Conservation (phyloP, 2,888 invertebrate genomes). For the Shargacucullia verbasci region DNA sequence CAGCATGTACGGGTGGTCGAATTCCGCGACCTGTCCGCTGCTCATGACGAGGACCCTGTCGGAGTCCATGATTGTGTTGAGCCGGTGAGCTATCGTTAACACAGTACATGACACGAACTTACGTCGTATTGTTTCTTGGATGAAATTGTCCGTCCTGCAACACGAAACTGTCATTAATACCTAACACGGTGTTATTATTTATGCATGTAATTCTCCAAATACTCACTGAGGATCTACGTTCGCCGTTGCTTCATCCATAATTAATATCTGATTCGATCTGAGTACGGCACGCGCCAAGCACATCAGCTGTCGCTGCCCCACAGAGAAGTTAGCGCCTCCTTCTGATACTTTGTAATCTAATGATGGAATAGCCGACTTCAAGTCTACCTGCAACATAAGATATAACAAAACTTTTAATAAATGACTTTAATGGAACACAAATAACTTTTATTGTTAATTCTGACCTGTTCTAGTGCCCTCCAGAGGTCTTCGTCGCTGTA, state of each 20-base stretch:
- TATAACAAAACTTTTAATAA: slow-evolving; percentile 38
- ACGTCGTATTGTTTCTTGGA: slow-evolving; percentile 94
- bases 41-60: slow-evolving; percentile 93
- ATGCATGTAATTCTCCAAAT: slow-evolving; percentile 16
- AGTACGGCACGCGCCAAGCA: slow-evolving; percentile 97
- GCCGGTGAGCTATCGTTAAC: slow-evolving; percentile 96
- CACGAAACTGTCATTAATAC: slow-evolving; percentile 19
- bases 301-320: slow-evolving; percentile 96
- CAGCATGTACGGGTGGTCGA: slow-evolving; percentile 90
- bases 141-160: slow-evolving; percentile 92
- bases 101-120: slow-evolving; percentile 95
- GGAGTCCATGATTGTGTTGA: slow-evolving; percentile 97
- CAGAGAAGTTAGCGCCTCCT: slow-evolving; percentile 95
- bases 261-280: slow-evolving; percentile 94
- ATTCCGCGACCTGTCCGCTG: slow-evolving; percentile 90
- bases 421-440: slow-evolving; percentile 14
- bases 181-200: slow-evolving; percentile 2
- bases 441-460: slow-evolving; percentile 50
- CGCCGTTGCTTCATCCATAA: slow-evolving; percentile 98
- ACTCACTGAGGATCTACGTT: slow-evolving; percentile 95
- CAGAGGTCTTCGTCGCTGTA: slow-evolving; percentile 92
- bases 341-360: slow-evolving; percentile 92
- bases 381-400: slow-evolving; percentile 89
- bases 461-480: slow-evolving; percentile 92
- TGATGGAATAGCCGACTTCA: slow-evolving; percentile 91